phyloP scores from a whole-genome alignment of 2,888 invertebrate genomes.

The Eupithecia subfuscata region DNA sequence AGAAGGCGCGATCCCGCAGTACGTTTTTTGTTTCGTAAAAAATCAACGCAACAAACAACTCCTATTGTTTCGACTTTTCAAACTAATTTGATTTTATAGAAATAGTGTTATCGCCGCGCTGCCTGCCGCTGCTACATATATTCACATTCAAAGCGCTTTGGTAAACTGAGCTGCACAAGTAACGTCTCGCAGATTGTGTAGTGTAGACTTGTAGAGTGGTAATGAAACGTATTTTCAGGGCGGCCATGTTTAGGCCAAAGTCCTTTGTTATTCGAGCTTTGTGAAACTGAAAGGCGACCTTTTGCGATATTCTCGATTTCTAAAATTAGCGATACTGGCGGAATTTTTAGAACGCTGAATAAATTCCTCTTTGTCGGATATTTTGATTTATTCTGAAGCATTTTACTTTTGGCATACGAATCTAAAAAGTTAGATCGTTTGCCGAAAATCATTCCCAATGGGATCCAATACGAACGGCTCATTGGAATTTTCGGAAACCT shows the following conservation, averaged over 20 bases:
- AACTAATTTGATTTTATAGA: constrained; percentile 49
- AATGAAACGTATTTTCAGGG: constrained; percentile 82
- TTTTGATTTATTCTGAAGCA: background rate
- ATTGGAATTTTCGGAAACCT: background rate
- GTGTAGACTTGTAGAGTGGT: constrained; percentile 59
- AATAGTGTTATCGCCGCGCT: constrained; percentile 55
- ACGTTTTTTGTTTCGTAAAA: background rate
- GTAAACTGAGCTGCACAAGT: constrained; percentile 62
- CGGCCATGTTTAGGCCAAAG: constrained; percentile 78
- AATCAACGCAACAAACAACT: constrained; percentile 36
- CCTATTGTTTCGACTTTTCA: constrained; percentile 37
- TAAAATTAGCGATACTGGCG: constrained; percentile 64
- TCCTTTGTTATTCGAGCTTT: constrained; percentile 79
- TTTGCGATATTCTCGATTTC: constrained; percentile 70
- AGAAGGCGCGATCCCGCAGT: background rate
- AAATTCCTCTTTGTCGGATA: background rate
- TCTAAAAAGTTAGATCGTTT: background rate
- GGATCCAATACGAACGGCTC: background rate
- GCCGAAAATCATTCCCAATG: background rate
- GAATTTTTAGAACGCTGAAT: background rate
- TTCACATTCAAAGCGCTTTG: constrained; percentile 59
- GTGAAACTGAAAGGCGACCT: constrained; percentile 66
- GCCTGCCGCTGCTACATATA: constrained; percentile 63
- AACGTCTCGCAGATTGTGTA: constrained; percentile 67
- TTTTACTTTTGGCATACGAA: background rate